phyloP scores from a whole-genome alignment of 2,113 vertebrate species.

The Eulemur macaco region DNA sequence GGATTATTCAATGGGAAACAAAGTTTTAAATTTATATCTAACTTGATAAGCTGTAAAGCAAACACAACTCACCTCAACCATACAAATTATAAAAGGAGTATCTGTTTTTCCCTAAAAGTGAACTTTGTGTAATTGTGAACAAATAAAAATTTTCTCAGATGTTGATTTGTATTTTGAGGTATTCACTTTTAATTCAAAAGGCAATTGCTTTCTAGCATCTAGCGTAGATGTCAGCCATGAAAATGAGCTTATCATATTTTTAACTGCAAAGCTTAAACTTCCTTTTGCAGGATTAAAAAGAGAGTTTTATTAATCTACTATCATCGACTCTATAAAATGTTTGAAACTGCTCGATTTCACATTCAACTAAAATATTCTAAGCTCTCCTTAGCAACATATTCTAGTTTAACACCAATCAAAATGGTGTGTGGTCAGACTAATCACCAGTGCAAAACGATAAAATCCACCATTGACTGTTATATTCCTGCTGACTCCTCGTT shows the following conservation, averaged over 20 bases:
- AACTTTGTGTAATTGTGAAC: neutral
- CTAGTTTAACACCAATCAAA: slow-evolving; percentile 82
- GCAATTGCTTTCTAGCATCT: neutral
- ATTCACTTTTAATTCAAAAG: slow-evolving; percentile 43
- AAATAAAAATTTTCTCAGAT: slow-evolving; percentile 28
- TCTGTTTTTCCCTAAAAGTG: neutral
- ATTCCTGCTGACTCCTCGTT: slow-evolving; percentile 57
- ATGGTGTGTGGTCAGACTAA: slow-evolving; percentile 75
- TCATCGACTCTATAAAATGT: slow-evolving; percentile 69
- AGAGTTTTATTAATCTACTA: slow-evolving; percentile 68
- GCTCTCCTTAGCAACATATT: slow-evolving; percentile 82
- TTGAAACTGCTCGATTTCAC: slow-evolving; percentile 72
- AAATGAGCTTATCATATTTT: slow-evolving; percentile 65
- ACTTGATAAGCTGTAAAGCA: neutral
- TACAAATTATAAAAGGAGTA: neutral
- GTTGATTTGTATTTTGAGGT: slow-evolving; percentile 41
- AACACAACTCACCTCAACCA: neutral
- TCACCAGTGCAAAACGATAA: slow-evolving; percentile 74
- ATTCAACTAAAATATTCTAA: slow-evolving; percentile 78
- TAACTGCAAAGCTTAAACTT: slow-evolving; percentile 43
- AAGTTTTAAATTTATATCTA: slow-evolving; percentile 14
- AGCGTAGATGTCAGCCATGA: slow-evolving; percentile 54
- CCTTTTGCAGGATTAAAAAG: slow-evolving; percentile 66
- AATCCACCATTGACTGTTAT: slow-evolving; percentile 37
- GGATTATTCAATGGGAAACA: slow-evolving; percentile 3